Evolutionary conservation across 1,140 invertebrate species (phyloP).

Genomic region (Oreohelix idahoensis): DNA sequence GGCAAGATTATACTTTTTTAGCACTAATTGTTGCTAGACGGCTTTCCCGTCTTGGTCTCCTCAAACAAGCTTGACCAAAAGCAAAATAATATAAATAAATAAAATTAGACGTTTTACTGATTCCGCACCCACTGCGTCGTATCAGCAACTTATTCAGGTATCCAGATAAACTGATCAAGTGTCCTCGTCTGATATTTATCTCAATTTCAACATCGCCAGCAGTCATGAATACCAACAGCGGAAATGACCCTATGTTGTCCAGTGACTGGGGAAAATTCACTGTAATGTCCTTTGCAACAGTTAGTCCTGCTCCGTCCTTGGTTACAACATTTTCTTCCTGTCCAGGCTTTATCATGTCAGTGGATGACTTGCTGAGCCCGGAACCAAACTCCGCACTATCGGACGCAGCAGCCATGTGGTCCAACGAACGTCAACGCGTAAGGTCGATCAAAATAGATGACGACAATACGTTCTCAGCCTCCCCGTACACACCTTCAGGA

Average conservation of each 20-base stretch:
- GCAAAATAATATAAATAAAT: too few species aligned
- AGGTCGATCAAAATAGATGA: constrained; percentile 17
- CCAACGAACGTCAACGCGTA: constrained; percentile 11
- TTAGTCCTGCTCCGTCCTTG: not conserved
- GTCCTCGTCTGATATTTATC: too few species aligned
- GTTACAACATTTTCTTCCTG: too few species aligned
- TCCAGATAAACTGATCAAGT: too few species aligned
- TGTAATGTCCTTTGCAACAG: too few species aligned
- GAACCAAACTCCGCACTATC: not conserved
- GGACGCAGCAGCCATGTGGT: not conserved
- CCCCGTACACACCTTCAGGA: not conserved
- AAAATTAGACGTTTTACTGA: too few species aligned
- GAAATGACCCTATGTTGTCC: constrained; percentile 23
- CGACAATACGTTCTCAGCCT: not conserved
- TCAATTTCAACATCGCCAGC: too few species aligned
- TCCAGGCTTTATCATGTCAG: not conserved
- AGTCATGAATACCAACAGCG: not conserved
- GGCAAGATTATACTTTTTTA: not conserved
- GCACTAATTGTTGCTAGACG: not conserved
- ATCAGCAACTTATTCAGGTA: too few species aligned
- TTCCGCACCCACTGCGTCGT: too few species aligned
- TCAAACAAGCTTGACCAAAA: too few species aligned
- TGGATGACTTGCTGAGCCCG: not conserved
- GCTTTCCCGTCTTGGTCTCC: not conserved
- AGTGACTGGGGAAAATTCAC: constrained; percentile 1